A percentile compares a stretch with the other conserved stretches of the same genome.
Evolutionary conservation across 2,888 invertebrate species (phyloP).

Genomic region (Mechanitis messenoides): DNA sequence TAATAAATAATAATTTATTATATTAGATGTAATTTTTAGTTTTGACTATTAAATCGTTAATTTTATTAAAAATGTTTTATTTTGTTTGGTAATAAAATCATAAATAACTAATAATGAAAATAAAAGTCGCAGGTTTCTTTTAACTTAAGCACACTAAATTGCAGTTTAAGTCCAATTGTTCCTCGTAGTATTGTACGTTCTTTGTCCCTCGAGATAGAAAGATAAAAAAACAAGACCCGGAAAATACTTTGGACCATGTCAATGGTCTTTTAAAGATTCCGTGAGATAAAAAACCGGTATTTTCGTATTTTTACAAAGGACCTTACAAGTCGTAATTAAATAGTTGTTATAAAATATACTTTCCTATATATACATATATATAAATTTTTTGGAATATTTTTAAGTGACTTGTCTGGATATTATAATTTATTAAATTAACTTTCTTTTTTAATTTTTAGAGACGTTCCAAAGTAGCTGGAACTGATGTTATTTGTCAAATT

Average conservation of each 20-base stretch:
- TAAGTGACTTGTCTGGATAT: too few species aligned
- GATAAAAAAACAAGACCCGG: constrained; percentile 35
- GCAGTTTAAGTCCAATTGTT: constrained; percentile 46
- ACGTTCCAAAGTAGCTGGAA: too few species aligned
- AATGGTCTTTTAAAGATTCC: constrained; percentile 26
- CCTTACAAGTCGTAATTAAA: background rate
- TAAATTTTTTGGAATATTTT: too few species aligned
- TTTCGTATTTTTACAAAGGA: background rate
- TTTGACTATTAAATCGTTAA: too few species aligned
- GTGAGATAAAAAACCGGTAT: constrained; percentile 9
- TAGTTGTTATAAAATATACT: background rate
- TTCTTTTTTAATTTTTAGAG: too few species aligned
- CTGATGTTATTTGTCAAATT: too few species aligned
- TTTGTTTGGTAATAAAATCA: too few species aligned
- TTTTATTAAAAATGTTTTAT: too few species aligned
- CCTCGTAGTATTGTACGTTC: constrained; percentile 34
- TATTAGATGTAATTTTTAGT: too few species aligned
- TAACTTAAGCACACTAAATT: constrained; percentile 30
- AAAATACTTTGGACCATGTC: constrained; percentile 41
- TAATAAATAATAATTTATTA: too few species aligned
- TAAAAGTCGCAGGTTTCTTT: constrained; percentile 6
- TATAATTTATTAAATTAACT: too few species aligned
- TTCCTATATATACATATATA: too few species aligned
- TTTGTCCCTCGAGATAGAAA: constrained; percentile 53
- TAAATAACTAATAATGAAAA: background rate